Base-by-base conservation (phyloP, 2,113 vertebrate species). In the Cranoglanis bouderius region DNA sequence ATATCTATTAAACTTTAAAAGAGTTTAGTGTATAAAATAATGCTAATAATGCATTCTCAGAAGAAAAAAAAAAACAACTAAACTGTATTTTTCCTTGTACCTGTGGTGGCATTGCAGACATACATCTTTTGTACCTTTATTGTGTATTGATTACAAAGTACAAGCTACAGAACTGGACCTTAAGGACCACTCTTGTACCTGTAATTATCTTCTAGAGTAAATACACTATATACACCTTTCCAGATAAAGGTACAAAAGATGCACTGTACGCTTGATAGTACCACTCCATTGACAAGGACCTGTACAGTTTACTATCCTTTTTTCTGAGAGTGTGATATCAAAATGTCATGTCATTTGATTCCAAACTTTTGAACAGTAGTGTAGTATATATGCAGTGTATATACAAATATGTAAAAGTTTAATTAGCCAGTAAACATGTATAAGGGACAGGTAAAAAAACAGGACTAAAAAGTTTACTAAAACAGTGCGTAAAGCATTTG, bases 401-500 rank as follows among this genome's bases (percentile, higher is more conserved):
- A 82, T 59, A 82, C 81, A 82, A 6, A 35, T 26, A 38, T 38
- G 29, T 26, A 67, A 29, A 53, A 77, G 72, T 74, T 90, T 57
- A 49, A 77, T 87, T 70, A 24, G 63, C 74, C 57, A 81, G 32
- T n/a, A 87, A 82, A 87, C 57, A 63, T 89, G 84, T 77, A 82
- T 46, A 70, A 89, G 65, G 43, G 29, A 86, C 38, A 49, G 43
- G 74, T n/a, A n/a, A n/a, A 63, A 65, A 84, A 65, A 65, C 43
- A 84, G 53, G 82, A 74, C 61, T 46, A 43, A 89, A 90, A 91
- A 90, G 70, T 59, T 85, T 49, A 86, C 70, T 63, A 86, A 90
- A 87, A 72, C 82, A 9, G 10, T 86, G 24, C 24, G 21, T 72
- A 59, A 90, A 89, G 88, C 21, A 51, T 18, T 82, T 77, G 83